These are phyloP conservation scores for Camponotus fellah DNA, from an alignment of 2,888 invertebrate species.

Conservation along the genomic window DNA sequence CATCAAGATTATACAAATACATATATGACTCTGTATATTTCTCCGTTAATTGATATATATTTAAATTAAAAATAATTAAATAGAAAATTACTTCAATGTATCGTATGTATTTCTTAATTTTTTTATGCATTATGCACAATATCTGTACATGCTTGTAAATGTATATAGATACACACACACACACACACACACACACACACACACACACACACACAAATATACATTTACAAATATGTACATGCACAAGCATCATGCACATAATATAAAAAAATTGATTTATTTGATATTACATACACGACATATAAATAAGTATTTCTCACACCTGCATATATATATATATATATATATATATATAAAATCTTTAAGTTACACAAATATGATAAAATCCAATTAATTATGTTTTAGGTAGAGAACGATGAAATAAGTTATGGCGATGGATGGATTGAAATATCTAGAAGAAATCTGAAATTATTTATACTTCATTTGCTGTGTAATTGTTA, in stretches of 20 bases:
- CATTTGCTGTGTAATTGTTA: neutral
- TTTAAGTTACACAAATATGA: neutral
- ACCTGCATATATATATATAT: neutral
- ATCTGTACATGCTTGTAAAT: no score
- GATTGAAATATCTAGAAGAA: neutral
- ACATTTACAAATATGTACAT: no score
- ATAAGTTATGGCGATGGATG: neutral
- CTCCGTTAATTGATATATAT: neutral
- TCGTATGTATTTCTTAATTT: no score
- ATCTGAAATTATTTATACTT: neutral
- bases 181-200: no score
- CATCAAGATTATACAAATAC: neutral
- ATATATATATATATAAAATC: neutral
- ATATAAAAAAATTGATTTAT: neutral
- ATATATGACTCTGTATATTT: neutral
- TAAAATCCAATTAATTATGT: neutral
- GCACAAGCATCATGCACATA: no score
- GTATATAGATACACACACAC: no score
- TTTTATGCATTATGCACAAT: no score
- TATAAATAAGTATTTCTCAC: no score
- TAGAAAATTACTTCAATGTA: neutral
- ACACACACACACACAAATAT: no score
- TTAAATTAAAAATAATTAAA: neutral
- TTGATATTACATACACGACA: neutral
- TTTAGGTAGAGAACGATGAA: neutral